Base-by-base conservation (phyloP, 2,888 invertebrate genomes). In the Zelleria hepariella region DNA sequence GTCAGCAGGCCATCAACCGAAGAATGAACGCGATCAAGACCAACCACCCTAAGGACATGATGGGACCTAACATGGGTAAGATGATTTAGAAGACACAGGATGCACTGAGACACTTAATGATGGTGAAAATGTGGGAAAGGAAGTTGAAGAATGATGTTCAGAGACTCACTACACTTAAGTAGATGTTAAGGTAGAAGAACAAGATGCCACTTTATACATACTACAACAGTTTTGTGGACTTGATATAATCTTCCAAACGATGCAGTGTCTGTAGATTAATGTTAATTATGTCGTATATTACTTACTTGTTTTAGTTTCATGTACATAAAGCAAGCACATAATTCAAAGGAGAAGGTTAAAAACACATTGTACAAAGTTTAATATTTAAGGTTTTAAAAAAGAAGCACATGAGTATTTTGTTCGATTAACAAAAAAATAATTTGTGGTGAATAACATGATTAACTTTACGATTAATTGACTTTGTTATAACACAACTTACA, bases 1-100 rank as follows among this genome's bases (percentile, higher is more conserved):
- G 89, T 21, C 85, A 90, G 65, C 87, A 91, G 74, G 90, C 91
- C 70, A 92, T 91, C 68, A 93, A 93, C 76, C 90, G 94, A 70
- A 90, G 95, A 69, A 94, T 95, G 94, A 96, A 96, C 81, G 95
- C 96, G 71, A 94, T 95, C 77, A 96, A 96, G 89, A 93, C 95
- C 61, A 95, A 95, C 78, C 95, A 95, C 84, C 95, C 94, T 57
- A 95, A 94, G 84, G 95, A 95, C 74, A 91, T 92, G 78, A 92
- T 94, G 78, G 93, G 93, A 72, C 92, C 93, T 72, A 95, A 94
- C 82, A 92, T 94, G 92, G 94, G 95, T 94, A 90, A 92, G 91
- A 53, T 47, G 32, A 42, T 42, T 42, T 42, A 42, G 32, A 42
- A 42, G 32, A 42, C 4, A 42, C 32, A 15, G 32, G 32, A 42